Base-by-base conservation (phyloP, 2,113 vertebrate genomes). In the Salminus brasiliensis region DNA sequence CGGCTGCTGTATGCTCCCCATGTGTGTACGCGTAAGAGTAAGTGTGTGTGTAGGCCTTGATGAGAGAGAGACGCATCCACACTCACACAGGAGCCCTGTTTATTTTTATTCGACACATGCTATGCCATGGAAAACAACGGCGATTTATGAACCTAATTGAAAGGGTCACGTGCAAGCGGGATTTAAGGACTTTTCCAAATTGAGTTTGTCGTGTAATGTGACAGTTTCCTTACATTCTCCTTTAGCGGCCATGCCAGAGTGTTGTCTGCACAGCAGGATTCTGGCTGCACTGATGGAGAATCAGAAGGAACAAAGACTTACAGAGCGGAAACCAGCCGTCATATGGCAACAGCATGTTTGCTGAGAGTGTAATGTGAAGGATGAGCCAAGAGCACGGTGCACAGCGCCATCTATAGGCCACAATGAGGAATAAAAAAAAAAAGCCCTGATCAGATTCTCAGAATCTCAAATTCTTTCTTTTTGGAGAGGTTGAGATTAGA, bases 341-440 rank as follows among this genome's bases (percentile, higher is more conserved):
- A 69, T 71, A 59, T 72, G 69, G 74, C 62, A 62, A 53, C 21
- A 79, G 75, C 49, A 66, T 81, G 67, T 55, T 79, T 13, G 18
- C 41, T 60, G 18, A 62, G 67, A 75, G 62, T 59, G 57, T 80
- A n/a, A 23, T 30, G 57, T 34, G 12, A 66, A 78, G 74, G 63
- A 21, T 2, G 60, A 9, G 11, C 10, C 59, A 41, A 83, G 88
- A 68, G 65, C 72, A 36, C 88, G 90, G 90, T 11, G 74, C 85
- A 88, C 84, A 90, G 86, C 89, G 43, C 91, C 92, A 90, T 91
- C 93, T 92, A 80, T 85, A 73, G 93, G 88, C 63, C 3, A 16
- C 16, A 10, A 30, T n/a, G n/a, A n/a, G n/a, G n/a, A n/a, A n/a
- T n/a, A n/a, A 3, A 8, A 23, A 55, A 25, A 47, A 32, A 2